These are phyloP conservation scores for Lathronympha strigana DNA, from an alignment of 2,888 invertebrate species.

Conservation along the genomic window DNA sequence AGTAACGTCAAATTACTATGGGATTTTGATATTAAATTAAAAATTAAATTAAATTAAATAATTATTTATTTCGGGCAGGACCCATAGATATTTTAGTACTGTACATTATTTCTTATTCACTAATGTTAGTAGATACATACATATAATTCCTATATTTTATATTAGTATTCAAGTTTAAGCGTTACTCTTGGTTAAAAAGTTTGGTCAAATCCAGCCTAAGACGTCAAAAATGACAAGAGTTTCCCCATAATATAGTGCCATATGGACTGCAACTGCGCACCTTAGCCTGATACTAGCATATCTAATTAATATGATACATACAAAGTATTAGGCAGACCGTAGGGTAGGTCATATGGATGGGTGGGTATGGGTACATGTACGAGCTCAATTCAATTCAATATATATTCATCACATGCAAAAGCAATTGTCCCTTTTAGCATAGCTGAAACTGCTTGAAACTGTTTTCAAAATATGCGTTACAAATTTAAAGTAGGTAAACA, in stretches of 20 bases:
- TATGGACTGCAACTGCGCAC: not conserved
- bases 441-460: not conserved
- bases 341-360: constrained; percentile 21
- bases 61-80: too few species aligned
- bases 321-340: not conserved
- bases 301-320: not conserved
- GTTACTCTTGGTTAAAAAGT: too few species aligned
- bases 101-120: too few species aligned
- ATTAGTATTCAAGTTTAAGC: too few species aligned
- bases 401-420: not conserved
- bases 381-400: constrained; percentile 9
- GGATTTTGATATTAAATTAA: too few species aligned
- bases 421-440: constrained; percentile 3
- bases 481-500: too few species aligned
- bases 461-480: not conserved
- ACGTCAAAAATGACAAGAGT: not conserved
- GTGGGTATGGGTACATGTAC: not conserved
- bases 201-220: not conserved
- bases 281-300: not conserved
- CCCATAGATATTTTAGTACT: too few species aligned
- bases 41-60: too few species aligned
- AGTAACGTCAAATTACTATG: too few species aligned
- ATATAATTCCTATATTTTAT: too few species aligned
- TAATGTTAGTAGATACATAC: too few species aligned
- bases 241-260: not conserved